These are phyloP conservation scores for Laterallus jamaicensis DNA, from an alignment of 2,113 vertebrate genomes.

Conservation along the genomic window DNA sequence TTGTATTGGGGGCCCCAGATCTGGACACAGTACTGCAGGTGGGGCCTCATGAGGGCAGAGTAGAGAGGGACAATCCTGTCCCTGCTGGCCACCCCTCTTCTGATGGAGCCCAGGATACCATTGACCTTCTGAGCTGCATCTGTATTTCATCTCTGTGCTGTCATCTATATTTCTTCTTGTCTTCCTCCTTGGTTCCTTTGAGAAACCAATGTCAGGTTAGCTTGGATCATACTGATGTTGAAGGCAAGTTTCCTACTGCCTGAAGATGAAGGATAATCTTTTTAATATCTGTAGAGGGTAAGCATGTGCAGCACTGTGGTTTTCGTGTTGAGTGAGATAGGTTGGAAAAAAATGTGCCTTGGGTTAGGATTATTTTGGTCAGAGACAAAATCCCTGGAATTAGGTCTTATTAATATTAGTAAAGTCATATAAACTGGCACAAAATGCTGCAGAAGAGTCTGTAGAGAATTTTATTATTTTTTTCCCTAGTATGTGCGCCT, in stretches of 20 bases:
- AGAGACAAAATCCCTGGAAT: background rate
- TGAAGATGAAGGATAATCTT: background rate
- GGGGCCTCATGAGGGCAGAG: too few species aligned
- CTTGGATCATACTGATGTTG: background rate
- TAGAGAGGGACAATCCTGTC: too few species aligned
- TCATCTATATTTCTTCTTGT: background rate
- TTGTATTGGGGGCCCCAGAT: too few species aligned
- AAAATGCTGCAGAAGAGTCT: background rate
- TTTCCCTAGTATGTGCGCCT: background rate
- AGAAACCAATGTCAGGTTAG: background rate
- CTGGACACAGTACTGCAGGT: too few species aligned
- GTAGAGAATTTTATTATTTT: background rate
- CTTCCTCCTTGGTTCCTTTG: background rate
- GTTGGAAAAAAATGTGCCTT: background rate
- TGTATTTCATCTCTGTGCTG: background rate
- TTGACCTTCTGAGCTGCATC: too few species aligned
- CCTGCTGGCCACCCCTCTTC: too few species aligned
- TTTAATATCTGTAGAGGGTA: background rate
- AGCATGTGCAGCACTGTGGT: background rate
- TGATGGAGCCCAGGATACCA: too few species aligned
- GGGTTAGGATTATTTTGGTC: background rate
- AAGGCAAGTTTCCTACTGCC: background rate
- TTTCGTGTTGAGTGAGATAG: background rate
- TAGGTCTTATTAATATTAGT: background rate
- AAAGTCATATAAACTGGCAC: background rate